Evolutionary conservation across 2,888 invertebrate species (phyloP).

Genomic region (Pseudococcus jackbeardsleyi): DNA sequence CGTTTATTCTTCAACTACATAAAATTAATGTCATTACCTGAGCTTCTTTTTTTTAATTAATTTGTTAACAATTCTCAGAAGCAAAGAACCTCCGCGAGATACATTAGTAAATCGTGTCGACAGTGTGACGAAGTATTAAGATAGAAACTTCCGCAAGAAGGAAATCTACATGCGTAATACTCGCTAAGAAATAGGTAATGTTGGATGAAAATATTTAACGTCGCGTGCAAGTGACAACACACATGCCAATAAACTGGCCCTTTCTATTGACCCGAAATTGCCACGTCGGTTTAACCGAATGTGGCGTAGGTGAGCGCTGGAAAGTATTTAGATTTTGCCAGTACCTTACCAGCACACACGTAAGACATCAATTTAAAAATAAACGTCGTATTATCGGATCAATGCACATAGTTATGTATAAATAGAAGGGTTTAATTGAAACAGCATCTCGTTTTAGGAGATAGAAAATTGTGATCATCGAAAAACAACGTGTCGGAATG

Average conservation of each 20-base stretch:
- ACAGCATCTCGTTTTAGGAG: not conserved
- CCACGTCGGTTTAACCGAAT: not conserved
- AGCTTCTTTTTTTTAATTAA: not conserved
- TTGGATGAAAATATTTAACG: conserved; percentile 46
- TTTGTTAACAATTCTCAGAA: conserved; percentile 6
- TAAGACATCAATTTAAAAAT: conserved; percentile 22
- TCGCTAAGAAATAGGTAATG: conserved; percentile 2
- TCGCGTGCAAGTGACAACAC: conserved; percentile 30
- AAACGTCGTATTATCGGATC: conserved; percentile 44
- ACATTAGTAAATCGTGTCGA: conserved; percentile 2
- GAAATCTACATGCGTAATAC: not conserved
- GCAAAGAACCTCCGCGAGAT: not conserved
- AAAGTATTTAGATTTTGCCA: conserved; percentile 21
- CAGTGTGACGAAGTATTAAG: not conserved
- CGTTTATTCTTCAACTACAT: conserved; percentile 3
- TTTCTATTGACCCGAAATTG: conserved; percentile 29
- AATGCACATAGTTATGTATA: conserved; percentile 14
- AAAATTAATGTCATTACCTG: conserved; percentile 10
- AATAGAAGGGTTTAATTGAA: conserved; percentile 43
- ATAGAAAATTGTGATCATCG: not conserved
- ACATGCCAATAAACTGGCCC: conserved; percentile 23
- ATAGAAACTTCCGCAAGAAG: conserved; percentile 1
- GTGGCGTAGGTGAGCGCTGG: conserved; percentile 46
- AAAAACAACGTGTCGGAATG: too few relatives aligned
- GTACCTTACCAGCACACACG: not conserved